A percentile compares a stretch with the other conserved stretches of the same genome.
phyloP scores from a whole-genome alignment of 2,113 vertebrate genomes.

The Ondatra zibethicus region DNA sequence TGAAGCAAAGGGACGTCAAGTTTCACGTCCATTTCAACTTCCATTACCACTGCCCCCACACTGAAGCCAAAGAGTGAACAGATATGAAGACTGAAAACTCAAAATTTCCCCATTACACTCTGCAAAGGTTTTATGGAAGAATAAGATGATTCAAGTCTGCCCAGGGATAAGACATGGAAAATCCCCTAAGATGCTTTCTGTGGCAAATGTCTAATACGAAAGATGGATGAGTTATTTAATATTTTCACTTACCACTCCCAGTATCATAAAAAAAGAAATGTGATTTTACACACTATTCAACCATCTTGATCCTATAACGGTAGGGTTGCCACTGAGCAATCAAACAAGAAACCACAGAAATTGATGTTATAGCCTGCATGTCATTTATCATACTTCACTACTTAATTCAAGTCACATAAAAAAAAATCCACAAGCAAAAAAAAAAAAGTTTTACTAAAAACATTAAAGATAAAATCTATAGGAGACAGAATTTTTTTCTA shows the following conservation, averaged over 20 bases:
- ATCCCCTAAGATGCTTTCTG: not conserved
- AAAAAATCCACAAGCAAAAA: conserved; percentile 34
- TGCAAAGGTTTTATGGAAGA: not conserved
- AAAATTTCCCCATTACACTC: not conserved
- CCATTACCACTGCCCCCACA: not conserved
- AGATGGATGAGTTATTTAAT: not conserved
- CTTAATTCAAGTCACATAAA: not conserved
- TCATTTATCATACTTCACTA: conserved; percentile 11
- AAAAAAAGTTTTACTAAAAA: conserved; percentile 16
- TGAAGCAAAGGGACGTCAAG: not conserved
- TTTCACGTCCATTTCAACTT: not conserved
- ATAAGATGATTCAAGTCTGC: not conserved
- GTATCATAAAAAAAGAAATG: conserved; percentile 5
- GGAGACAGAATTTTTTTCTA: not conserved
- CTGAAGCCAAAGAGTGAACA: not conserved
- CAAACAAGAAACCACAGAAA: conserved; percentile 31
- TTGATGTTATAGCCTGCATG: not conserved
- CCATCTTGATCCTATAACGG: not conserved
- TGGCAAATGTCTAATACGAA: not conserved
- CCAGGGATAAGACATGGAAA: not conserved
- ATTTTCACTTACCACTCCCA: conserved; percentile 1
- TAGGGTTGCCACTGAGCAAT: not conserved
- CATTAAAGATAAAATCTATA: conserved; percentile 24
- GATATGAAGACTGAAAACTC: not conserved
- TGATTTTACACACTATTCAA: not conserved